Base-by-base conservation (phyloP, 2,113 vertebrate genomes). In the Trematocara unimaculatum region DNA sequence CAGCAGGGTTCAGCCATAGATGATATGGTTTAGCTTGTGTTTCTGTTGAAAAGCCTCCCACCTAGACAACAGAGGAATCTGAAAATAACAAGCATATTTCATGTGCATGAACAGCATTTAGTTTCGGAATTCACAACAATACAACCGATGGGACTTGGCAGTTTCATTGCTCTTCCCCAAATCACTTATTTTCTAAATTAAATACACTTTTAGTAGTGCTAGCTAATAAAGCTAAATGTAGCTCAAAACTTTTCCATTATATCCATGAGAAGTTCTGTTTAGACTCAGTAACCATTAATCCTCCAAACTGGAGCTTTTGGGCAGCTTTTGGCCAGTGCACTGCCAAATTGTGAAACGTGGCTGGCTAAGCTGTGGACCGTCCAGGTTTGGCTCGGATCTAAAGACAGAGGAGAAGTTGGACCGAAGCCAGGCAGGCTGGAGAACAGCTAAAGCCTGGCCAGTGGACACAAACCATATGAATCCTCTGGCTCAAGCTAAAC, bases 341-440 rank as follows among this genome's bases (percentile, higher is more conserved):
- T 53, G 85, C 89, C 90, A 89, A 93, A 84, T 90, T 81, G 78
- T 87, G 87, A 85, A 91, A 81, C 77, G 80, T 72, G 89, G 35
- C 84, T 87, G 89, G 87, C 86, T 84, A 86, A 81, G 90, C 88
- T 12, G 29, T 7, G 56, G 86, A 80, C 83, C 11, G 82, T 85
- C 84, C 85, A 62, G 84, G 72, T 92, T 90, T 93, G 84, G 88
- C 85, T 70, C 3, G 12, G 81, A 87, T 93, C 89, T 93, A 64
- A 85, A 91, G 88, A 92, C 86, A 83, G 86, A 92, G 84, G 84
- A 86, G 90, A 91, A 84, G 53, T 67, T 94, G 94, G 91, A 91
- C 1, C 14, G 1, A 67, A 87, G 91, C 92, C 94, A 92, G 85
- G 23, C 38, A 38, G 87, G 86, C 85, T 81, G 23, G 84, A 83